Percentiles rank a stretch among this genome's conserved stretches.
Evolutionary conservation across 2,888 invertebrate species (phyloP).

Genomic region (Cephalotes varians): DNA sequence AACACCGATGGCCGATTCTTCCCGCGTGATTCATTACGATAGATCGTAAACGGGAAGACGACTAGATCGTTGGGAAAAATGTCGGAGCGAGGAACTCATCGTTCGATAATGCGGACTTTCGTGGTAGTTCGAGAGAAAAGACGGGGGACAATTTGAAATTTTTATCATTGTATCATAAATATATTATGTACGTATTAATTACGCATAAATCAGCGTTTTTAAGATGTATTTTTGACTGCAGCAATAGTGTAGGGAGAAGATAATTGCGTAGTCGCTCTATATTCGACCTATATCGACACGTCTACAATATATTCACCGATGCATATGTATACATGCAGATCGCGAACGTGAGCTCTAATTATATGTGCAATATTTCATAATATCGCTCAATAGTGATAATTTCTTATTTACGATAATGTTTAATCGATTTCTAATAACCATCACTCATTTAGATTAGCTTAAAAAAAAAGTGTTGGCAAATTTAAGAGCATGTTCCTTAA

Average conservation of each 20-base stretch:
- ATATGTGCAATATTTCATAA: conserved; percentile 68
- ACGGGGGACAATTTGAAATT: not conserved
- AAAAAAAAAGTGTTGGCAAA: not conserved
- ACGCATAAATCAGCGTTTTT: not conserved
- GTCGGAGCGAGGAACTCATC: not conserved
- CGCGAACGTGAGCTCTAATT: conserved; percentile 22
- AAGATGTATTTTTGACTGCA: not conserved
- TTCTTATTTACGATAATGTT: conserved; percentile 12
- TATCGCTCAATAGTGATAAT: conserved; percentile 50
- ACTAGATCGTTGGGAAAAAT: not conserved
- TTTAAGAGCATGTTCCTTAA: not conserved
- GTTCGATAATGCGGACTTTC: conserved; percentile 27
- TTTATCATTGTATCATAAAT: conserved; percentile 4
- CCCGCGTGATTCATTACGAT: conserved; percentile 32
- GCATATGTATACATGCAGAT: conserved; percentile 32
- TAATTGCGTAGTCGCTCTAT: conserved; percentile 2
- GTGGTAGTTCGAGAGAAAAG: not conserved
- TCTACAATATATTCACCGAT: conserved; percentile 42
- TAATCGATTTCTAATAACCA: conserved; percentile 13
- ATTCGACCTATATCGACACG: not conserved
- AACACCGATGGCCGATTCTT: conserved; percentile 32
- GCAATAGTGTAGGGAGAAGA: not conserved
- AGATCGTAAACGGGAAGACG: conserved; percentile 4
- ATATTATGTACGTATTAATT: not conserved
- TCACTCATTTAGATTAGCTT: not conserved